A percentile compares a stretch with the other conserved stretches of the same genome.
These are phyloP conservation scores for Patiria pectinifera DNA, from an alignment of 53 echinoderm and acorn worm genomes.

Conservation along the genomic window DNA sequence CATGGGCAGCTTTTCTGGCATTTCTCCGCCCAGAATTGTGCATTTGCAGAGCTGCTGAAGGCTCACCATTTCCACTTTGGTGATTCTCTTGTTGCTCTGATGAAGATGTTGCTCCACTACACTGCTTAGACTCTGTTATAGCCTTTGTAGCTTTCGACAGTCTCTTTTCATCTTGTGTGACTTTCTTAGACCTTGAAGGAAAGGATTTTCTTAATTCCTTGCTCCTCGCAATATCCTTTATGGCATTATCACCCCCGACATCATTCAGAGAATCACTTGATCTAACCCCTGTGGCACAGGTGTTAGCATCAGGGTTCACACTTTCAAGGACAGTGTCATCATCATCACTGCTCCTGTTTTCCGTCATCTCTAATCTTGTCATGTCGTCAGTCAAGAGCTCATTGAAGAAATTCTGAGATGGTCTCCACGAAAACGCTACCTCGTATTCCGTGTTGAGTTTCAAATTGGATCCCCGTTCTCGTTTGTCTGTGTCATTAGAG, in stretches of 20 bases:
- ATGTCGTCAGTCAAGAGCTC: background rate
- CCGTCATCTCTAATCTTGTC: background rate
- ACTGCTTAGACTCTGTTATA: background rate
- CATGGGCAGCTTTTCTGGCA: background rate
- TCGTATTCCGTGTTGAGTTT: background rate
- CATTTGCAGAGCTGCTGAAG: background rate
- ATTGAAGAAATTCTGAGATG: slow-evolving; percentile 21
- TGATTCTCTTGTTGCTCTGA: background rate
- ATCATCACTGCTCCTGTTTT: background rate
- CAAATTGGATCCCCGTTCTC: background rate
- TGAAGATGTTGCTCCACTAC: background rate
- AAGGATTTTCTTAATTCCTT: background rate
- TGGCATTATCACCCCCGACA: background rate
- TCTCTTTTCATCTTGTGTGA: background rate
- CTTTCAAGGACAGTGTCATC: background rate
- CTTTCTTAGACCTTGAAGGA: background rate
- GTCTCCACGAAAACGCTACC: slow-evolving; percentile 41
- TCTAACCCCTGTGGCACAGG: background rate
- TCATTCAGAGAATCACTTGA: background rate
- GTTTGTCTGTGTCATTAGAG: background rate
- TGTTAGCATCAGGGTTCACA: background rate
- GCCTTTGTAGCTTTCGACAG: background rate
- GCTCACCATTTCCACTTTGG: background rate
- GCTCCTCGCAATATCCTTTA: background rate
- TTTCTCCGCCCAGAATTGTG: background rate